phyloP scores from a whole-genome alignment of 2,888 invertebrate genomes.

The Gymnosoma rotundatum region DNA sequence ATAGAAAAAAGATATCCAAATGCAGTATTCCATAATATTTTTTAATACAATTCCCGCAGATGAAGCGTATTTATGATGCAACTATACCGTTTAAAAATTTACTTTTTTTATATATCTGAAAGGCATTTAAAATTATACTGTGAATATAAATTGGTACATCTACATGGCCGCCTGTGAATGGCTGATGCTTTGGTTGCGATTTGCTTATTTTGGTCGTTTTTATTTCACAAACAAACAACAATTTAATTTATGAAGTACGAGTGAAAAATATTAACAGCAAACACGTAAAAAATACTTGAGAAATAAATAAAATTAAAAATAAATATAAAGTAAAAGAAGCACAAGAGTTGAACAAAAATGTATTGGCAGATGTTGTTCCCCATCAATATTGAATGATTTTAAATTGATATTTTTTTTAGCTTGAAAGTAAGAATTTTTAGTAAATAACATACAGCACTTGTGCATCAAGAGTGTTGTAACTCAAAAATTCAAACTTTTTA shows the following conservation, averaged over 20 bases:
- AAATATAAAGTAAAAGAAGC: neutral
- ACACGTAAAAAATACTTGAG: neutral
- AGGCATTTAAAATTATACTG: slow-evolving; percentile 2
- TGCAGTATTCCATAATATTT: too few relatives aligned
- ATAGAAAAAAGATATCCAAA: too few relatives aligned
- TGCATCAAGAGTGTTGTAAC: too few relatives aligned
- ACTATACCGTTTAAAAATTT: neutral
- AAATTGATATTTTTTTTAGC: neutral
- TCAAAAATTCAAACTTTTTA: too few relatives aligned
- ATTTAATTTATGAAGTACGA: slow-evolving; percentile 25
- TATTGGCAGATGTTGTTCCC: slow-evolving; percentile 12
- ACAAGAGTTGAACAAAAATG: neutral
- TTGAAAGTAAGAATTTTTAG: neutral
- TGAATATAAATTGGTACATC: slow-evolving; percentile 37
- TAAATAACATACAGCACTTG: too few relatives aligned
- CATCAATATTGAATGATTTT: slow-evolving; percentile 16
- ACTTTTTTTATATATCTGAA: neutral
- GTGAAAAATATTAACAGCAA: slow-evolving; percentile 1
- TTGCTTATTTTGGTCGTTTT: neutral
- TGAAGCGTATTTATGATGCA: neutral
- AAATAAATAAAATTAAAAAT: neutral
- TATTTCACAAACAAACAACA: slow-evolving; percentile 7
- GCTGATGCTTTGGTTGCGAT: slow-evolving; percentile 1
- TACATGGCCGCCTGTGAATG: slow-evolving; percentile 21
- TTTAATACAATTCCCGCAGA: too few relatives aligned